Percentiles rank a stretch among this genome's conserved stretches.
These are phyloP conservation scores for Cynocephalus volans DNA, from an alignment of 2,113 vertebrate genomes.

Conservation along the genomic window DNA sequence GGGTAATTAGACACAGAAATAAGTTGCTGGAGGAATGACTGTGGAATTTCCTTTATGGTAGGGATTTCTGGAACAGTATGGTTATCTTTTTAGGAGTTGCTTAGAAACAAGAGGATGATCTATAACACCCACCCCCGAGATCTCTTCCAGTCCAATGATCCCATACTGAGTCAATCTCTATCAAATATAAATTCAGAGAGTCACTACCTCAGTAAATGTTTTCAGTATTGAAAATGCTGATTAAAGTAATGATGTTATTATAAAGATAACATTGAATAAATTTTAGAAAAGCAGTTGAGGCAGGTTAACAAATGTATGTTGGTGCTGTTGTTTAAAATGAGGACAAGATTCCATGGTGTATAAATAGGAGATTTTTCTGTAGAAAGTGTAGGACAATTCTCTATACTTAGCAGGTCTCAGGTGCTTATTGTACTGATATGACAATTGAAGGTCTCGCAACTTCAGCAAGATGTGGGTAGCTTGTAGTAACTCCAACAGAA, in stretches of 20 bases:
- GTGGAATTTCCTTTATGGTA: slow-evolving; percentile 5
- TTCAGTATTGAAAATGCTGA: background rate
- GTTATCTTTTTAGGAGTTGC: background rate
- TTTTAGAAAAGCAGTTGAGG: slow-evolving; percentile 23
- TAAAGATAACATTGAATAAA: slow-evolving; percentile 40
- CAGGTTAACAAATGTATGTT: background rate
- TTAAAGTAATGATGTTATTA: background rate
- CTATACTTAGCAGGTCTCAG: slow-evolving; percentile 31
- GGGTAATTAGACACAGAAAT: slow-evolving; percentile 53
- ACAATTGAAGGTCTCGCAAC: slow-evolving; percentile 4
- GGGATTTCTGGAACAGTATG: background rate
- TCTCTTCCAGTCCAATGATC: background rate
- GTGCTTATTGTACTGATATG: slow-evolving; percentile 12
- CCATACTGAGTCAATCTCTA: background rate
- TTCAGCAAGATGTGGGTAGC: background rate
- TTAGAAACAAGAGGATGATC: background rate
- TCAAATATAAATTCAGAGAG: background rate
- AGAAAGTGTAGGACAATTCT: slow-evolving; percentile 16
- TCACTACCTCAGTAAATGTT: background rate
- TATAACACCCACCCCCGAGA: background rate
- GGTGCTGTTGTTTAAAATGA: slow-evolving; percentile 6
- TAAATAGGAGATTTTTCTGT: slow-evolving; percentile 10
- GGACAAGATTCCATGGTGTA: background rate
- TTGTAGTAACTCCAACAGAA: slow-evolving; percentile 55
- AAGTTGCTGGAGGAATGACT: slow-evolving; percentile 10